Evolutionary conservation across 2,888 invertebrate genomes (phyloP).

Genomic region (Plebejus argus): DNA sequence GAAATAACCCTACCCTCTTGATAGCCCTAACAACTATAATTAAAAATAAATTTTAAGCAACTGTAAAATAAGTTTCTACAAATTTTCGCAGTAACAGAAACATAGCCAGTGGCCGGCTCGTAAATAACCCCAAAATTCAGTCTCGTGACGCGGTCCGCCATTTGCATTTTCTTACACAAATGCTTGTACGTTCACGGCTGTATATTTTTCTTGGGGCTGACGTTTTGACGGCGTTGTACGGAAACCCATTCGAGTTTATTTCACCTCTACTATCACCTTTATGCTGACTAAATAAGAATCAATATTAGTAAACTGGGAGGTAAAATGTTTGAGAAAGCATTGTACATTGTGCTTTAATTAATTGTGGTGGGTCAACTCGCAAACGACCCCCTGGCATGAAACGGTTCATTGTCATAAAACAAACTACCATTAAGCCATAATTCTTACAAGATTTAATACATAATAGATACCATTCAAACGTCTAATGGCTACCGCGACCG

Average conservation of each 20-base stretch:
- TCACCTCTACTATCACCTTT: background rate
- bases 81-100: background rate
- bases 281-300: background rate
- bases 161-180: constrained; percentile 46
- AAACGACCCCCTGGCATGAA: constrained; percentile 67
- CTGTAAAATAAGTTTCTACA: background rate
- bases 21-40: background rate
- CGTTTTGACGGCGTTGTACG: constrained; percentile 49
- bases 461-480: constrained; percentile 14
- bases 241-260: background rate
- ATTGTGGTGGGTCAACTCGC: constrained; percentile 65
- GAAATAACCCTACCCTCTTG: background rate
- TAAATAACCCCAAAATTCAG: constrained; percentile 33
- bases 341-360: constrained; percentile 72
- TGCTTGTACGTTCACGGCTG: constrained; percentile 49
- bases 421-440: constrained; percentile 45
- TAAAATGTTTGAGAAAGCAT: constrained; percentile 28
- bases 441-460: constrained; percentile 15
- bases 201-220: constrained; percentile 52
- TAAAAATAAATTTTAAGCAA: background rate
- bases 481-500: background rate
- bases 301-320: background rate
- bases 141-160: constrained; percentile 40
- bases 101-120: background rate
- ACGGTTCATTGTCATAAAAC: constrained; percentile 53